Conservation (phyloP, 2,797 vertebrate genomes). For the Onychomys arenicola region DNA sequence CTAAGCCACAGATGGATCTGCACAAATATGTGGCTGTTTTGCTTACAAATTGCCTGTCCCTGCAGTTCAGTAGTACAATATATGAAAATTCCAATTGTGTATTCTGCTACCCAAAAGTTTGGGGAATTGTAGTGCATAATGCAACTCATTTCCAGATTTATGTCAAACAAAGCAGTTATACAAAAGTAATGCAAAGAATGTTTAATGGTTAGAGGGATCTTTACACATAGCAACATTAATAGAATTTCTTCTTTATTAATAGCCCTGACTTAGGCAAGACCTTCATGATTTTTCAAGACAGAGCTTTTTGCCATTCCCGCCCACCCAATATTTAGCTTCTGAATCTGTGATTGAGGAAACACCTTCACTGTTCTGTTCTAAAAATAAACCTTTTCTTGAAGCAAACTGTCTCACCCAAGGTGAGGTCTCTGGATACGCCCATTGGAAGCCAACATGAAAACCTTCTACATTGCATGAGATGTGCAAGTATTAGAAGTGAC, state of each 20-base stretch:
- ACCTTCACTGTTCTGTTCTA: background rate
- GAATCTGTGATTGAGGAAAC: background rate
- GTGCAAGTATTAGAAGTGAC: background rate
- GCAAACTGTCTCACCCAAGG: background rate
- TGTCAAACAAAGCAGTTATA: background rate
- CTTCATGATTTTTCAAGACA: background rate
- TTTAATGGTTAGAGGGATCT: background rate
- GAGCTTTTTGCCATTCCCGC: background rate
- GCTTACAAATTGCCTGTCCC: background rate
- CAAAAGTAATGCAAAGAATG: background rate
- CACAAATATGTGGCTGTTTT: background rate
- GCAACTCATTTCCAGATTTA: background rate
- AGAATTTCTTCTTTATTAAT: background rate
- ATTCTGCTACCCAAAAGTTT: background rate
- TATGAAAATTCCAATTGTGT: background rate
- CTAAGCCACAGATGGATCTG: background rate
- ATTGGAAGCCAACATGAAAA: background rate
- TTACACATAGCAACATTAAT: background rate
- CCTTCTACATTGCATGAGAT: background rate
- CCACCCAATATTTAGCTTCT: constrained; percentile 8
- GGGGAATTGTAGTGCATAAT: background rate
- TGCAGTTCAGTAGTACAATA: background rate
- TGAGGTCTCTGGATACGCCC: background rate
- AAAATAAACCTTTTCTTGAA: background rate
- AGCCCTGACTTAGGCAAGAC: background rate